Evolutionary conservation across 2,888 invertebrate species (phyloP), one percentile per base, ranked within the genome.

Genomic region (Oxystoma pomonae): DNA sequence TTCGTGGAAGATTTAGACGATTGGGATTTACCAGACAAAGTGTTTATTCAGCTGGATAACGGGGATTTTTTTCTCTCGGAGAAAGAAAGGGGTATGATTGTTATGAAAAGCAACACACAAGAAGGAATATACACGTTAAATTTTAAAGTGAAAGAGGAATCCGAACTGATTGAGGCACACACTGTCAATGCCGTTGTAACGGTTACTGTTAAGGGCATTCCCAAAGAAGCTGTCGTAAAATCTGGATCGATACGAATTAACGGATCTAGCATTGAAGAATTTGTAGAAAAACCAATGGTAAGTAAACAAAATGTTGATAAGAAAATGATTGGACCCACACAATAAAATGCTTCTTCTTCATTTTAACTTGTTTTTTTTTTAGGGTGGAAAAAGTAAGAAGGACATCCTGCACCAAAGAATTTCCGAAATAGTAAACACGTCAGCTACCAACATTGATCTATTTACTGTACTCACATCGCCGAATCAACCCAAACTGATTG

Each of bases 1-100:
- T 98, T 91, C 81, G 98, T 98, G 0, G 87, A 92, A 55, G 98
- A 99, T 80, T 86, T 88, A 0, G 99, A 99, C 75, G 98, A 98
- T 77, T 98, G 98, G 98, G 98, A 99, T 80, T 81, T 96, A 58
- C 88, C 87, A 0, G 96, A 98, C 79, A 99, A 99, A 81, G 81
- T 84, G 16, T 99, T 96, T 77, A 58, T 71, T 5, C 83, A 83
- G 66, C 93, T 92, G 90, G 81, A 84, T 1, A 80, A 80, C 61
- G 71, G 74, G 7, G 85, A 87, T 73, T 96, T 96, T 78, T 84
- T 85, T 19, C 83, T 97, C 3, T 87, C 93, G 72, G 80, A 83
- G 35, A 69, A 62, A 35, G 85, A 87, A 63, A 91, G 87, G 16
- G 97, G 97, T 1, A 91, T 92, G 88, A 93, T 98, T 66, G 92